phyloP scores from a whole-genome alignment of 2,797 vertebrate species.

The Fistularia commersonii region DNA sequence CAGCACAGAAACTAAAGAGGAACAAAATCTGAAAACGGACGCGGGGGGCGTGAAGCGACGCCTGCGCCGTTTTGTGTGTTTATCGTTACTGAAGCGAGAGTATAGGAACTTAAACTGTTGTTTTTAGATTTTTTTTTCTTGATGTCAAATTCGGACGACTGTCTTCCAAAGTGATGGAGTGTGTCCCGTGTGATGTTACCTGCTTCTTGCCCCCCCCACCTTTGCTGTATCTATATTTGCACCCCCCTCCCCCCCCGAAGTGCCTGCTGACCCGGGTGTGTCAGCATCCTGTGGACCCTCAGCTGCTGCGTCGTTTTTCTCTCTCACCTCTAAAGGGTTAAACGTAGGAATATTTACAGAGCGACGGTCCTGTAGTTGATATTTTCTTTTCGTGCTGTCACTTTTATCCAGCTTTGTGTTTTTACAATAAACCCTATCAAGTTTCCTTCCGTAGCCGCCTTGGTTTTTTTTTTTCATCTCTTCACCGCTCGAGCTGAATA shows the following conservation, averaged over 20 bases:
- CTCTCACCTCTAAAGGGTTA: slow-evolving; percentile 18
- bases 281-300: slow-evolving; percentile 16
- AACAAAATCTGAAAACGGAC: background rate
- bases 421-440: slow-evolving; percentile 66
- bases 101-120: no score
- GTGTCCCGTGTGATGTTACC: slow-evolving; percentile 12
- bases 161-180: slow-evolving; percentile 49
- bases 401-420: slow-evolving; percentile 44
- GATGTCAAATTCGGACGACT: slow-evolving; percentile 15
- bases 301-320: slow-evolving; percentile 13
- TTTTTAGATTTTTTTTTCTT: slow-evolving; percentile 37
- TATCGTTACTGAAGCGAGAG: no score
- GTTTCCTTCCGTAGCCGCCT: slow-evolving; percentile 1
- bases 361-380: slow-evolving; percentile 9
- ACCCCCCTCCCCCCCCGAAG: slow-evolving; percentile 36
- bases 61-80: slow-evolving; percentile 1
- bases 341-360: slow-evolving; percentile 27
- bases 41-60: background rate
- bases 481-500: no score
- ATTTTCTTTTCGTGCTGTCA: slow-evolving; percentile 34
- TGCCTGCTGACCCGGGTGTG: slow-evolving; percentile 57
- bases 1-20: no score
- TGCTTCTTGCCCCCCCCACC: slow-evolving; percentile 1
- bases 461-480: background rate
- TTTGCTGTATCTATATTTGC: slow-evolving; percentile 29